Conservation (phyloP, 2,888 invertebrate species). For the Drosophila maculinotata region DNA sequence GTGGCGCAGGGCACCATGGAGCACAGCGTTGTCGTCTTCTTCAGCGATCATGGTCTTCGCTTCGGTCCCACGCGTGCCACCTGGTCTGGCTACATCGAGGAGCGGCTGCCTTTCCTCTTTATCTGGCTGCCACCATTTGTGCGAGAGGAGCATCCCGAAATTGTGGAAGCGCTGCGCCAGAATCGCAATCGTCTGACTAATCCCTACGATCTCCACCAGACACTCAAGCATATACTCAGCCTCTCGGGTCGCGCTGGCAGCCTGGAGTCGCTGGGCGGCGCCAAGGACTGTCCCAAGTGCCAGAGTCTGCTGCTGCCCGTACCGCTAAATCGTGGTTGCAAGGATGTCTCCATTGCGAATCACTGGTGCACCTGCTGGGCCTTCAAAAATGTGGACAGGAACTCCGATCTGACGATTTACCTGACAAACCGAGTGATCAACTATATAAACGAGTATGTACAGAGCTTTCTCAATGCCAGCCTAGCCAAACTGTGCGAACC, state of each 20-base stretch:
- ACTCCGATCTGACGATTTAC: conserved; percentile 86
- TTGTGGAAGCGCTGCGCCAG: conserved; percentile 86
- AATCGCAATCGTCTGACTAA: conserved; percentile 90
- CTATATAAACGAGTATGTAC: conserved; percentile 80
- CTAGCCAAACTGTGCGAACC: conserved; percentile 85
- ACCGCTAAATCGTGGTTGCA: conserved; percentile 88
- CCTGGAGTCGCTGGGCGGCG: conserved; percentile 55
- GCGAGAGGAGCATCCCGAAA: conserved; percentile 86
- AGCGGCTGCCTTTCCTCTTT: conserved; percentile 90
- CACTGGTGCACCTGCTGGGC: conserved; percentile 92
- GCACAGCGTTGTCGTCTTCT: conserved; percentile 89
- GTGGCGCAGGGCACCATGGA: conserved; percentile 87
- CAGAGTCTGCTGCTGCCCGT: conserved; percentile 88
- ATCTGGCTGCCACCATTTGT: conserved; percentile 89
- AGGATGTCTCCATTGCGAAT: conserved; percentile 88
- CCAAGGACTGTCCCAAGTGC: conserved; percentile 87
- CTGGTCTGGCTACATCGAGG: conserved; percentile 91
- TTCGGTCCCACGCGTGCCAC: conserved; percentile 90
- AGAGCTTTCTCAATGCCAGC: conserved; percentile 72
- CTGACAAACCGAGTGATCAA: conserved; percentile 85
- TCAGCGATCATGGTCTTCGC: conserved; percentile 92
- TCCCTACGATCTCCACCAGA: conserved; percentile 91
- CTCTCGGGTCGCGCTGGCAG: conserved; percentile 85
- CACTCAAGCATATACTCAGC: conserved; percentile 88
- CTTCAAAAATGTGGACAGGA: conserved; percentile 84